Base-by-base conservation (phyloP, 92 coral and sea anemone genomes). In the Diadumene lineata region DNA sequence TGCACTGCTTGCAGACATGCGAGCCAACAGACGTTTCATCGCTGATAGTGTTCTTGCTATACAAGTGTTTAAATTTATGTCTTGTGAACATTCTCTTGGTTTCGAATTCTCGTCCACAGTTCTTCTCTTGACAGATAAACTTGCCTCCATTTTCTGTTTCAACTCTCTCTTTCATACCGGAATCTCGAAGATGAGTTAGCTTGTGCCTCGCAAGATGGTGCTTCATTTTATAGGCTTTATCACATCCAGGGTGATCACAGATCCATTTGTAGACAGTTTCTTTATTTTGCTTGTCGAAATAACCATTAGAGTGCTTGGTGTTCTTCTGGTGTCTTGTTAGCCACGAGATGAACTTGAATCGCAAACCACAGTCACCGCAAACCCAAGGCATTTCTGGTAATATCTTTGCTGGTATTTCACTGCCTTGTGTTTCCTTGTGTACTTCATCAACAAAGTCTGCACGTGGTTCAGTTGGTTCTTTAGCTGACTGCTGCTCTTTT, bases 291-390 rank as follows among this genome's bases (percentile, higher is more conserved):
- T 16, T 58, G 55, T 56, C 69, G n/a, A 23, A 53, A 33, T 55
- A 56, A 13, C 64, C 72, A 22, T 34, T 68, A 15, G 64, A 11
- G 32, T 78, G 82, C 31, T 29, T 56, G 69, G 67, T 78, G 25
- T 67, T 78, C 56, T 66, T 48, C 66, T 78, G 82, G 55, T 78
- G 82, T 53, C 82, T 55, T 34, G 28, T 64, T 0, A 78, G 72
- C 82, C 82, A 78, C 11, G 82, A 78, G n/a, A 53, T 24, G 25
- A 53, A 78, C 48, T 31, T 55, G 50, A 78, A 78, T 21, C 67
- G 43, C 0, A 78, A 60, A 25, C 82, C 82, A 68, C 82, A 78
- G 21, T 67, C 75, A 11, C 72, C 69, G 34, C 82, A 78, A 2
- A 66, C 72, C 82, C 82, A 78, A 31, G 82, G 75, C 43, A 78